These are phyloP conservation scores for Hydra vulgaris DNA, from an alignment of 30 jellyfish, hydroid and myxozoan species.

Conservation along the genomic window DNA sequence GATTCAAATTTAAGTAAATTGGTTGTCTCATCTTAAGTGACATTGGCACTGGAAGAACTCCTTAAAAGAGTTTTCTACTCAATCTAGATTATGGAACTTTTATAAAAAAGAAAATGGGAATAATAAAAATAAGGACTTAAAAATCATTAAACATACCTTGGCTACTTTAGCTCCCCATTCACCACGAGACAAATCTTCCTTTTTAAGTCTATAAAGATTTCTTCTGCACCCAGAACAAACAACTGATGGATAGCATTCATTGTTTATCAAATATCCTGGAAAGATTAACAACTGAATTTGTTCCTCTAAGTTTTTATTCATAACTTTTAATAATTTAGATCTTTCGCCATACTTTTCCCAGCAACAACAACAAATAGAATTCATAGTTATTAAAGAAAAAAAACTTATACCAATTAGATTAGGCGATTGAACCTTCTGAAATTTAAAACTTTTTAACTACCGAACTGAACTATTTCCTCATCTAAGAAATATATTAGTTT, in stretches of 20 bases:
- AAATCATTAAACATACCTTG: neutral
- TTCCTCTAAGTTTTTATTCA: neutral
- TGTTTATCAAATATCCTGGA: neutral
- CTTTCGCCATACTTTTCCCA: neutral
- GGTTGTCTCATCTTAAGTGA: neutral
- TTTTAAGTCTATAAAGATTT: neutral
- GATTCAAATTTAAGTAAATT: neutral
- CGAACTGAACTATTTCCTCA: neutral
- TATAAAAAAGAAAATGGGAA: neutral
- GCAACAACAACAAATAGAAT: neutral
- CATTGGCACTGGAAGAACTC: neutral
- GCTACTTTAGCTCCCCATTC: neutral
- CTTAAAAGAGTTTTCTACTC: neutral
- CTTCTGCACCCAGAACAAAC: neutral
- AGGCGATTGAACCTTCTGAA: neutral
- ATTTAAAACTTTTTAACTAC: neutral
- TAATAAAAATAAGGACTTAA: neutral
- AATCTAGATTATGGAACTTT: neutral
- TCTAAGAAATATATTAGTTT: neutral
- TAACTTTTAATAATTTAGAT: neutral
- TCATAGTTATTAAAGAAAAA: neutral
- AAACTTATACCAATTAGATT: neutral
- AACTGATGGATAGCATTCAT: neutral
- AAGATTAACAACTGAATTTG: neutral
- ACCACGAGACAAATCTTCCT: neutral